A percentile compares a stretch with the other conserved stretches of the same genome.
phyloP scores from a whole-genome alignment of 1,140 invertebrate species.

The Pseudachorutes palmiensis region DNA sequence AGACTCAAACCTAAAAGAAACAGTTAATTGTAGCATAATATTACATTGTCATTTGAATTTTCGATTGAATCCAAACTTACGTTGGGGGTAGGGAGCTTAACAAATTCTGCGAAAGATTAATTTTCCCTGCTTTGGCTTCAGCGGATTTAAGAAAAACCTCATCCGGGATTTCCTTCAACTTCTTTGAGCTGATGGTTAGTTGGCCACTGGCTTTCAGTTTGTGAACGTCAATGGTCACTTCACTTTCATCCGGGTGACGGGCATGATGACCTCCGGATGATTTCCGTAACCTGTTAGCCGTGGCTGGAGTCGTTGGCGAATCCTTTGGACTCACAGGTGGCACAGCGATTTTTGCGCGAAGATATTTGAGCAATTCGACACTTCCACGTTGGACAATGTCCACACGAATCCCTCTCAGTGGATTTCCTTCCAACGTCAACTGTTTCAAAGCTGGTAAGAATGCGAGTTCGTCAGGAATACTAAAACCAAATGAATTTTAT shows the following conservation, averaged over 20 bases:
- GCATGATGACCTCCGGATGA: neutral
- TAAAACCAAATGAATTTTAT: constrained; percentile 41
- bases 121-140: constrained; percentile 58
- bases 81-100: constrained; percentile 57
- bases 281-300: neutral
- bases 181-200: constrained; percentile 57
- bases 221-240: constrained; percentile 45
- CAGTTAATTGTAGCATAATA: constrained; percentile 25
- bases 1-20: constrained; percentile 44
- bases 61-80: no score
- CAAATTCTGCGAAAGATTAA: constrained; percentile 74
- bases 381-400: constrained; percentile 75
- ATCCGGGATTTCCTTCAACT: constrained; percentile 56
- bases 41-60: constrained; percentile 26
- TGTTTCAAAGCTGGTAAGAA: constrained; percentile 70
- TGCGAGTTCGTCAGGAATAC: constrained; percentile 65
- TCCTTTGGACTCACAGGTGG: neutral
- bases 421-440: constrained; percentile 76
- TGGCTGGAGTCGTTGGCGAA: neutral
- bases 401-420: constrained; percentile 61
- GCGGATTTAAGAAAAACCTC: constrained; percentile 60
- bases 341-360: constrained; percentile 45
- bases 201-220: constrained; percentile 61
- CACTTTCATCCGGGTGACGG: neutral
- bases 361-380: constrained; percentile 64